Base-by-base conservation (phyloP, 2,113 vertebrate species). In the Pygoscelis adeliae region DNA sequence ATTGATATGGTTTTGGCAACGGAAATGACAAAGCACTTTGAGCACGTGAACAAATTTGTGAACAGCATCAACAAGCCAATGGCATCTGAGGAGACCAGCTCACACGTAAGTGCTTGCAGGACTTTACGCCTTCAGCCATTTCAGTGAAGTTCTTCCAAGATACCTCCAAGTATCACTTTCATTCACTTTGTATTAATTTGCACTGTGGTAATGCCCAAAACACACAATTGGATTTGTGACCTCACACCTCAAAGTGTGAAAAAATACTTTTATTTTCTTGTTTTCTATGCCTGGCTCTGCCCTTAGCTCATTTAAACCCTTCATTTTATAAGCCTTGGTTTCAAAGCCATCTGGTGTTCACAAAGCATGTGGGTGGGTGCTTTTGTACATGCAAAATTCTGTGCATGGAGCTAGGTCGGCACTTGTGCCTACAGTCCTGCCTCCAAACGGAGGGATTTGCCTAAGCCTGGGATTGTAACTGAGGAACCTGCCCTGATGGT, bases 1-100 rank as follows among this genome's bases (percentile, higher is more conserved):
- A 99, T 99, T 69, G 99, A 99, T 97, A 99, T 99, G 99, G 99
- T 99, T 93, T 97, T 99, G 96, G 99, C 99, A 83, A 99, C 99
- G 3, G 99, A 99, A 98, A 99, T 99, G 99, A 99, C 99, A 1
- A 98, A 99, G 89, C 99, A 99, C 97, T 99, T 99, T 59, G 99
- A 99, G 95, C 99, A 99, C 0, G 99, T 99, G 96, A 99, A 99
- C 97, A 99, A 99, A 97, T 99, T 99, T 92, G 99, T 99, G 83
- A 99, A 99, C 97, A 99, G 99, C 97, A 99, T 99, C 98, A 99
- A 99, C 98, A 99, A 99, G 96, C 99, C 99, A 5, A 97, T 99
- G 98, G 98, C 98, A 20, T 98, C 99, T 47, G 99, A 99, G 72
- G 99, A 99, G 81, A 99, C 96, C 86, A 98, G 97, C 94, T 97